These are phyloP conservation scores for Orchestes rusci DNA, from an alignment of 2,888 invertebrate species.

Conservation along the genomic window DNA sequence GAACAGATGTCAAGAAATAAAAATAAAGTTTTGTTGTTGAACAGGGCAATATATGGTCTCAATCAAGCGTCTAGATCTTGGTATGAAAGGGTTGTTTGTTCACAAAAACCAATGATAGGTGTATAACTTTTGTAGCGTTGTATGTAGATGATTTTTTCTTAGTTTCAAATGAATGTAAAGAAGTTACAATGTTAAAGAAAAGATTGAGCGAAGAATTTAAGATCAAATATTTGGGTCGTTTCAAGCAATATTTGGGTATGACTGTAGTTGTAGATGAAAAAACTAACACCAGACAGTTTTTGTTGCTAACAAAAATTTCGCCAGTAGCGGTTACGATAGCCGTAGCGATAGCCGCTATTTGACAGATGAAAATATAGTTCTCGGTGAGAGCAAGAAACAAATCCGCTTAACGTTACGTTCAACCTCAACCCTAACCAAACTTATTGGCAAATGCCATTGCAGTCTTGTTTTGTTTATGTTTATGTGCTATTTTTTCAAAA, in stretches of 20 bases:
- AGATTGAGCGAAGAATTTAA: constrained; percentile 9
- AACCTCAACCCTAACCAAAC: no score
- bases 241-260: constrained; percentile 9
- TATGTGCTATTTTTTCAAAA: no score
- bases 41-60: not conserved
- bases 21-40: not conserved
- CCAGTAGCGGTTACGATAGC: no score
- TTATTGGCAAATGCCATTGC: no score
- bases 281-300: no score
- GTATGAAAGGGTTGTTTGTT: constrained; percentile 1
- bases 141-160: constrained; percentile 18
- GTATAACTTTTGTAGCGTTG: constrained; percentile 3
- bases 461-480: no score
- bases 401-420: no score
- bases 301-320: no score
- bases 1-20: not conserved
- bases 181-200: constrained; percentile 6
- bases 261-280: constrained; percentile 5
- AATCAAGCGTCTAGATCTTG: not conserved
- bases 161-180: constrained; percentile 10
- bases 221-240: constrained; percentile 12
- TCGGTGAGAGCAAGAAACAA: no score
- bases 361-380: no score
- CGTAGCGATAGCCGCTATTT: no score
- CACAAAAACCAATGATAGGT: no score